Evolutionary conservation across 2,113 vertebrate species (phyloP), one percentile per base, ranked within the genome.

Genomic region (Callopanchax toddi): DNA sequence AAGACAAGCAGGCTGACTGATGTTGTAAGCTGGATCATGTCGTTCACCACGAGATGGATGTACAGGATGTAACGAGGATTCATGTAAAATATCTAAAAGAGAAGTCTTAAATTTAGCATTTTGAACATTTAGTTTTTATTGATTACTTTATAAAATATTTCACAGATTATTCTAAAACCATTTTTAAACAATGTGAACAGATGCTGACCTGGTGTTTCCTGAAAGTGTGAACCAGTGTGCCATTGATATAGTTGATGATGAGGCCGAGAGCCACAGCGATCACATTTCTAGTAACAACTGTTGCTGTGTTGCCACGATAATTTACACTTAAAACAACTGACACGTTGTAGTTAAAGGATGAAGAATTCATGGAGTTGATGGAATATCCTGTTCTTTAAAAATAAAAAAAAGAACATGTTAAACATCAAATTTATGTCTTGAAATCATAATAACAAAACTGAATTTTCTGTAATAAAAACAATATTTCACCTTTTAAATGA

Each of bases 51-150:
- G 61, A 86, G 61, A 71, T 87, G 81, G 58, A 78, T 75, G 72
- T 76, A 91, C 4, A 91, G 79, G 48, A 89, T 80, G 77, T 91
- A 91, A 17, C 87, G 85, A 49, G 87, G 85, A 59, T 83, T 88
- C 36, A 66, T 11, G 1, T 45, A 69, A 18, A 91, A 79, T 29
- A 77, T 69, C 71, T 87, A 61, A 9, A 62, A 36, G 53, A 29
- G 4, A 65, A 11, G 3, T n/a, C n/a, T n/a, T n/a, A n/a, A n/a
- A n/a, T n/a, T n/a, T n/a, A n/a, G n/a, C n/a, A n/a, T n/a, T n/a
- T n/a, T n/a, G n/a, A n/a, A n/a, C n/a, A n/a, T n/a, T n/a, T n/a
- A n/a, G n/a, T n/a, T n/a, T n/a, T n/a, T n/a, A n/a, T n/a, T n/a
- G n/a, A n/a, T n/a, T n/a, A n/a, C n/a, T n/a, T n/a, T n/a, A n/a